Base-by-base conservation (phyloP, 2,888 invertebrate species). In the Agonopterix arenella region DNA sequence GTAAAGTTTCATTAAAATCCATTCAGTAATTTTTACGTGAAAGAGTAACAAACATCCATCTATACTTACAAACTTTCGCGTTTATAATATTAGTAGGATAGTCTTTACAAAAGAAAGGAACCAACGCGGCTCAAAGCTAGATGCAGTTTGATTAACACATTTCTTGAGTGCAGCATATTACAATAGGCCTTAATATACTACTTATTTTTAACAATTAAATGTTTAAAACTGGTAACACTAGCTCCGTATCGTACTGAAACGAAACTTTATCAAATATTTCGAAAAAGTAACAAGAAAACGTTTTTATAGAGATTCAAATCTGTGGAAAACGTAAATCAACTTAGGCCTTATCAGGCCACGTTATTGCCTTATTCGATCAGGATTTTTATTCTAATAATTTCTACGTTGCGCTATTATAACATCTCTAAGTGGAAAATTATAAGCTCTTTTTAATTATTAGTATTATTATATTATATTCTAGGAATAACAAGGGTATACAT, bases 201-300 rank as follows among this genome's bases (percentile, higher is more conserved):
- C 44, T 11, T 45, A 45, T 28, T 28, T 57, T 58, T 56, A 61
- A 62, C 61, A 61, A 52, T 45, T 48, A 51, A 49, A 48, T 52
- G 56, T 64, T 57, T 56, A 67, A 66, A 66, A 68, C 62, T 68
- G 72, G 70, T 71, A 71, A 71, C 72, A 68, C 61, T 63, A 59
- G 50, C 59, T 56, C 59, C 61, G 58, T 46, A 56, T 61, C 61
- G 63, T 69, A 70, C 62, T 61, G 28, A 28, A 28, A 28, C 28
- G 28, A 28, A 28, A 28, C 28, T 54, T 60, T 58, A 57, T 55
- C 57, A 55, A 50, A 45, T 48, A 50, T 50, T 47, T n/a, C 11
- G 50, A 50, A 47, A 45, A 45, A 52, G 48, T 28, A 44, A 13
- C 50, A 45, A 28, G 36, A 9, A 13, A 13, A 13, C 1, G 7